These are phyloP conservation scores for Neoaliturus tenellus DNA, from an alignment of 2,888 invertebrate species.

Conservation along the genomic window DNA sequence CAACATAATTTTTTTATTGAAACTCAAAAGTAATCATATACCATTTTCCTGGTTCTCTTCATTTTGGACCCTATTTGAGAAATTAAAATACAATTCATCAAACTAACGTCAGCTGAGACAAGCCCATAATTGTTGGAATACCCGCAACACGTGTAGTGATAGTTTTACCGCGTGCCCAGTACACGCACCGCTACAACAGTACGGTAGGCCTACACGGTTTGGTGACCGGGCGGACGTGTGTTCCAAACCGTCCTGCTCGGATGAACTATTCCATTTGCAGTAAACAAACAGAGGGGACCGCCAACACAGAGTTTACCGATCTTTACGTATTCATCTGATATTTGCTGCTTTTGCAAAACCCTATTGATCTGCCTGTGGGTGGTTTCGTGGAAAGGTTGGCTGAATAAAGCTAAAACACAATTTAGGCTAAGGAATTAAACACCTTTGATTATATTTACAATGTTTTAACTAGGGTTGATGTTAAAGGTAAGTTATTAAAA, in stretches of 20 bases:
- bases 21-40: too few relatives aligned
- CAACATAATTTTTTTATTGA: too few relatives aligned
- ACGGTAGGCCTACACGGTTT: not conserved
- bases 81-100: too few relatives aligned
- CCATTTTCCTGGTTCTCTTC: too few relatives aligned
- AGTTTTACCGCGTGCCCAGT: not conserved
- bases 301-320: not conserved
- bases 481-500: too few relatives aligned
- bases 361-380: not conserved
- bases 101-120: too few relatives aligned
- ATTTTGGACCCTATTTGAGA: too few relatives aligned
- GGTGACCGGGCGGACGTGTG: too few relatives aligned
- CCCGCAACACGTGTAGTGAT: not conserved
- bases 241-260: not conserved
- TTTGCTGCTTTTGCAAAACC: not conserved
- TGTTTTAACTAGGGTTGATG: too few relatives aligned
- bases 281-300: not conserved
- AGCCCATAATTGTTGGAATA: too few relatives aligned
- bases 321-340: conserved; percentile 12
- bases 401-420: not conserved
- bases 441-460: too few relatives aligned
- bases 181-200: not conserved
- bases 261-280: not conserved
- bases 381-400: not conserved
- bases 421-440: too few relatives aligned